Evolutionary conservation across 2,888 invertebrate species (phyloP).

Genomic region (Cylindroiulus punctatus): DNA sequence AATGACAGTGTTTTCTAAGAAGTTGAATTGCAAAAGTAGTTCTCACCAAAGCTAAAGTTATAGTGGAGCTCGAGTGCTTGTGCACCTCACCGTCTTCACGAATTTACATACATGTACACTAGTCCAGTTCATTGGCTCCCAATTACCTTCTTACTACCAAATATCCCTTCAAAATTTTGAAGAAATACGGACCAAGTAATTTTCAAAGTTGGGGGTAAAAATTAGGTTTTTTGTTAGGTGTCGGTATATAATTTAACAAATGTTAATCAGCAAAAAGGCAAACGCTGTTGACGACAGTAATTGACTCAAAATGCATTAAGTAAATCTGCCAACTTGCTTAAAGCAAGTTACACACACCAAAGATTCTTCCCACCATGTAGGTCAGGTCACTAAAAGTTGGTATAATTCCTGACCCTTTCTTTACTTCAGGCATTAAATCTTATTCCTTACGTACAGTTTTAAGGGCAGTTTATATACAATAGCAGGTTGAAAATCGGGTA

Average conservation of each 20-base stretch:
- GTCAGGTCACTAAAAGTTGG: background rate
- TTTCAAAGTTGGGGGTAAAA: too few relatives aligned
- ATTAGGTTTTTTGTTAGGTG: too few relatives aligned
- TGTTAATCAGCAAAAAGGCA: too few relatives aligned
- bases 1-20: background rate
- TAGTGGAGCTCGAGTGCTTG: background rate
- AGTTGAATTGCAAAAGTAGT: background rate
- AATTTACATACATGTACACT: too few relatives aligned
- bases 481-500: background rate
- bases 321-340: too few relatives aligned
- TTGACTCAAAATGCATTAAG: too few relatives aligned
- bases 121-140: too few relatives aligned
- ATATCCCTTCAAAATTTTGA: too few relatives aligned
- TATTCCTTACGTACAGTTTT: background rate
- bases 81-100: background rate
- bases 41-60: background rate
- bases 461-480: constrained; percentile 39
- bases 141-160: too few relatives aligned
- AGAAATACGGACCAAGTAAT: too few relatives aligned
- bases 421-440: background rate
- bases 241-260: too few relatives aligned
- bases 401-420: background rate
- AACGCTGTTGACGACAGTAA: too few relatives aligned
- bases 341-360: background rate
- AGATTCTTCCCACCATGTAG: background rate